These are phyloP conservation scores for Forbesichthys papilliferus DNA, from an alignment of 2,113 vertebrate genomes.

Conservation along the genomic window DNA sequence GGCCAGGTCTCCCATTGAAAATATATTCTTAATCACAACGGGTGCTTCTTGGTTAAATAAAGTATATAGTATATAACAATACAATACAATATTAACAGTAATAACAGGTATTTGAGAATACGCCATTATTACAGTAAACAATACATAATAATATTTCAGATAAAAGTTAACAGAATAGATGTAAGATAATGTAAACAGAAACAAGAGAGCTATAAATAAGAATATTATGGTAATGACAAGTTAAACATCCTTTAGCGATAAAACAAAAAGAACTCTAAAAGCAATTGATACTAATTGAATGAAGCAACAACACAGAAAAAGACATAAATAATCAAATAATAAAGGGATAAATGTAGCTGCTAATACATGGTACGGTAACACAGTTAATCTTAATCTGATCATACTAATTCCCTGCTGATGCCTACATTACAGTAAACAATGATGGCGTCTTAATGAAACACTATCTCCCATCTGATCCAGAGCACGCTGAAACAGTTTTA, in stretches of 20 bases:
- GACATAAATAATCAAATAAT: neutral
- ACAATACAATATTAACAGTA: neutral
- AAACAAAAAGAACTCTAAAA: neutral
- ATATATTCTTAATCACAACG: no score
- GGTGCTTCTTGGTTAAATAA: no score
- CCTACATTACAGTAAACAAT: neutral
- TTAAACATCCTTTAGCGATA: neutral
- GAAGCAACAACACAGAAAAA: neutral
- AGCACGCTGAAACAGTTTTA: neutral
- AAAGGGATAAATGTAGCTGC: neutral
- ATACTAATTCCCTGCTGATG: neutral
- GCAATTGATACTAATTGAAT: neutral
- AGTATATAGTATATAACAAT: no score
- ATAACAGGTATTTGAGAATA: neutral
- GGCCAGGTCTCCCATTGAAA: no score
- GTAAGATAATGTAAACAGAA: neutral
- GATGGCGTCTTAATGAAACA: no score
- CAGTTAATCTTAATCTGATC: neutral
- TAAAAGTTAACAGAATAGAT: no score
- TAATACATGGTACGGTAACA: neutral
- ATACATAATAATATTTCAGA: no score
- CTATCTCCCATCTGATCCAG: neutral
- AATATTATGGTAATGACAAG: neutral
- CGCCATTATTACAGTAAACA: no score
- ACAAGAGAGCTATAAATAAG: neutral